Evolutionary conservation across 2,113 vertebrate species (phyloP).

Genomic region (Microtus richardsoni): DNA sequence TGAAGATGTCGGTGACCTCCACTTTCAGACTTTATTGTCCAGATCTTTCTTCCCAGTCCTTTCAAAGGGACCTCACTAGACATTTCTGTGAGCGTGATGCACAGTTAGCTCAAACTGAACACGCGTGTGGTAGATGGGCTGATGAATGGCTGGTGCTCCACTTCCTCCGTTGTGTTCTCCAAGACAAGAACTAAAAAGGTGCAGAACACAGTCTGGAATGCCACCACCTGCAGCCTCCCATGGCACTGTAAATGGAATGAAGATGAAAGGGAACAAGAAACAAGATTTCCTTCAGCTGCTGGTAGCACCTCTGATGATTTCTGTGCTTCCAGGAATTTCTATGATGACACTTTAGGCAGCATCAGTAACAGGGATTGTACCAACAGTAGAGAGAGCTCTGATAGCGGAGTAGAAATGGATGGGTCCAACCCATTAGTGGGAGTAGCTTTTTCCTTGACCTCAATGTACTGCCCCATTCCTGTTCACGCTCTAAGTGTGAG

Average conservation of each 20-base stretch:
- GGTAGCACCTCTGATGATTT: neutral
- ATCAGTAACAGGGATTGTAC: neutral
- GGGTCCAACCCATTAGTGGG: neutral
- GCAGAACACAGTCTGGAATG: neutral
- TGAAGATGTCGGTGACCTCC: neutral
- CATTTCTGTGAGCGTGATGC: neutral
- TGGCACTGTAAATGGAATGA: neutral
- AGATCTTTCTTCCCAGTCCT: neutral
- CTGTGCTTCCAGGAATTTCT: neutral
- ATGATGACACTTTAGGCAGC: neutral
- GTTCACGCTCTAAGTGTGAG: neutral
- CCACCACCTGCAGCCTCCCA: neutral
- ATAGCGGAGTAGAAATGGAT: neutral
- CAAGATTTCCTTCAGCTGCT: neutral
- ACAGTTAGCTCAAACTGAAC: neutral
- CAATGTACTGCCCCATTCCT: neutral
- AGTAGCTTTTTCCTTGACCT: neutral
- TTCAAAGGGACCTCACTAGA: neutral
- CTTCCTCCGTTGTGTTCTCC: neutral
- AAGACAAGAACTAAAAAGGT: neutral
- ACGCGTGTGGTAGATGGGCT: neutral
- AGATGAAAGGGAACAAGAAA: neutral
- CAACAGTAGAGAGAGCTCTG: neutral
- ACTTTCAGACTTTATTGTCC: neutral
- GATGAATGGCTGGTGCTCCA: accelerated